Evolutionary conservation across 2,888 invertebrate species (phyloP), one percentile per base, ranked within the genome.

Genomic region (Apamea anceps): DNA sequence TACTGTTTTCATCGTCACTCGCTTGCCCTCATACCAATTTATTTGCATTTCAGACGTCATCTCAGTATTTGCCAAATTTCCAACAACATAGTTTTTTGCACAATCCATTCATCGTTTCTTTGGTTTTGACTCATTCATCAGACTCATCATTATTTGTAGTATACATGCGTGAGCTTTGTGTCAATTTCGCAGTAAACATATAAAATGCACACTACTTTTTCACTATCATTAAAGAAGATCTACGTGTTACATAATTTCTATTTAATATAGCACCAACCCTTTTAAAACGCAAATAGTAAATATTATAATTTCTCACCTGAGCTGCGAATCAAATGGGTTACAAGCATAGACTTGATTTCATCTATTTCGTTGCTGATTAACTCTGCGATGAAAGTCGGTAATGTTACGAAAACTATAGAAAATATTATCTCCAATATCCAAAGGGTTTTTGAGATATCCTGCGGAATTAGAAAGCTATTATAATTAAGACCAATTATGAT

Each of bases 281-380:
- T 37, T 37, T 37, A 37, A 37, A 37, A 13, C 45, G 13, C 45
- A 48, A 48, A 48, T 48, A 48, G 45, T 48, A 51, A 51, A 51
- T 51, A 51, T 18, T 54, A 42, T 42, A n/a, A 15, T 32, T 70
- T 70, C 4, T 21, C 18, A 77, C 72, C 77, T 57, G 77, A 72
- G 18, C 72, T 72, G 2, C 45, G 66, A 72, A 66, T 54, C 57
- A 72, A 32, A 5, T 77, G 72, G 15, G 66, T 74, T 18, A 54
- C 51, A 32, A 79, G 78, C 7, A 62, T 62, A 15, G 78, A 32
- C 42, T 78, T 78, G 28, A 78, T 78, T 68, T 67, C 68, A 62
- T 74, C 51, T 18, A 68, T 28, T 62, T 74, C 62, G 4, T 73
- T 74, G 37, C 28, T 51, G 12, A 78, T 62, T 2, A 78, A 42